These are phyloP conservation scores for Anomalospiza imberbis DNA, from an alignment of 2,797 vertebrate species.

Conservation along the genomic window DNA sequence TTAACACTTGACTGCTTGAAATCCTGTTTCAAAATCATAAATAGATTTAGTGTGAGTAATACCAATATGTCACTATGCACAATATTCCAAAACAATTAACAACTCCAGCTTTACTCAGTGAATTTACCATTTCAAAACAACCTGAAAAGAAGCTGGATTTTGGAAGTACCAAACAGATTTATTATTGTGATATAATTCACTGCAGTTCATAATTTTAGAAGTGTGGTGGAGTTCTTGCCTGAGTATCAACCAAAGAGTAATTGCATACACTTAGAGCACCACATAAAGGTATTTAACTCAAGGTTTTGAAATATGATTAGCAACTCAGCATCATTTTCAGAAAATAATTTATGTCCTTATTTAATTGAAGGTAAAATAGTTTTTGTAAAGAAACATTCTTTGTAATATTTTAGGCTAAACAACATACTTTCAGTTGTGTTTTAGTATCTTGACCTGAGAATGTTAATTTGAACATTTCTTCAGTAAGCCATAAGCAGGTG, in stretches of 20 bases:
- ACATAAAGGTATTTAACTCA: neutral
- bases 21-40: neutral
- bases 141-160: neutral
- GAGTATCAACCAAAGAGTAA: neutral
- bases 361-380: neutral
- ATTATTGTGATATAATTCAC: neutral
- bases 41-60: neutral
- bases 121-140: neutral
- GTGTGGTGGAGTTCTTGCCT: neutral
- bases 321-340: neutral
- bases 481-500: neutral
- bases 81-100: neutral
- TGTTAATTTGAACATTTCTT: neutral
- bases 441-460: neutral
- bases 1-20: constrained; percentile 4
- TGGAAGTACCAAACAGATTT: neutral
- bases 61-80: neutral
- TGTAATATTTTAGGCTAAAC: neutral
- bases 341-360: neutral
- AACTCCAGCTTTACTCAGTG: neutral
- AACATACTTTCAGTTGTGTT: neutral
- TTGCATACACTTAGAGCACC: neutral
- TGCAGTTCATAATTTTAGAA: neutral
- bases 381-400: neutral
- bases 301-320: neutral